Base-by-base conservation (phyloP, 2,797 vertebrate genomes). In the Hemitrygon akajei region DNA sequence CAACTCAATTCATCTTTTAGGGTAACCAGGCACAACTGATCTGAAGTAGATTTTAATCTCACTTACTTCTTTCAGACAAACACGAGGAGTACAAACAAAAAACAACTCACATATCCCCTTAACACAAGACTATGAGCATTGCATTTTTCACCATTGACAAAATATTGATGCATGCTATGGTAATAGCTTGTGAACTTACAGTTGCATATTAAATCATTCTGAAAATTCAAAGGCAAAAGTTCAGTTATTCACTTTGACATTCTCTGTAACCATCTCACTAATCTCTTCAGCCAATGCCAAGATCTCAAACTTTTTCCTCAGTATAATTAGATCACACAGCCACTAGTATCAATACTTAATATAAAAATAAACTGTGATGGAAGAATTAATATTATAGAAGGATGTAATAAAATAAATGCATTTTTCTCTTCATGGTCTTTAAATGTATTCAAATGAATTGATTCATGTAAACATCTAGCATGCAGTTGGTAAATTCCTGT, bases 401-500 rank as follows among this genome's bases (percentile, higher is more conserved):
- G n/a, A 10, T 89, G 66, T 22, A 4, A 89, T 37, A 9, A 37
- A 34, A 69, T 69, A 6, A 89, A 89, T 66, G 16, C 1, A 2
- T 89, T 89, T 87, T 89, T 69, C 86, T 89, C 86, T n/a, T 89
- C 86, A 89, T 34, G 20, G 86, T 18, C 63, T 84, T 84, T 84
- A 37, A 37, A 89, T 22, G 34, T 22, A 89, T 69, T 69, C 86
- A 37, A 37, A 69, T 69, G 60, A 63, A 69, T 69, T 69, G 60
- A 18, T 20, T 63, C 4, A 37, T 69, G 18, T 69, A 37, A 37
- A 69, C 86, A 89, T 69, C 63, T 89, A 63, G 86, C 63, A 37
- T 37, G 63, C 63, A 89, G 89, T 37, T 10, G n/a, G 47, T 89
- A 66, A 89, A 89, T 69, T 89, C 86, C 86, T 69, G n/a, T 89